A percentile compares a stretch with the other conserved stretches of the same genome.
phyloP scores from a whole-genome alignment of 2,797 vertebrate species.

The Linurgus olivaceus region DNA sequence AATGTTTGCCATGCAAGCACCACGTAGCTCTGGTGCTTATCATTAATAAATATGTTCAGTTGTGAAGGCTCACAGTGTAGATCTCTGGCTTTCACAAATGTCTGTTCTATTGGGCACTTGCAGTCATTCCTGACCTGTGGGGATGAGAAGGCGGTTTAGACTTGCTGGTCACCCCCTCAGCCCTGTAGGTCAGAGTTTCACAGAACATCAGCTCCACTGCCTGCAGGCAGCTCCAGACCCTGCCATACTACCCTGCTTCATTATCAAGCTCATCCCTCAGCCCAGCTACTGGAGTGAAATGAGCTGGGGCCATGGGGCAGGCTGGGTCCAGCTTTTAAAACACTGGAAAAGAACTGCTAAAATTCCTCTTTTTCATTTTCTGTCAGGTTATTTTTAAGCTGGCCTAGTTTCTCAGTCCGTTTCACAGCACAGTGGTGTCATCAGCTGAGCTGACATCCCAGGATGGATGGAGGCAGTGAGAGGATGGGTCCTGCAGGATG shows the following conservation, averaged over 20 bases:
- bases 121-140: neutral
- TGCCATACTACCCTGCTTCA: neutral
- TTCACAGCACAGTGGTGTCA: neutral
- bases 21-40: neutral
- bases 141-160: neutral
- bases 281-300: neutral
- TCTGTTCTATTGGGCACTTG: fast-evolving
- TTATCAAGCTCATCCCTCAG: neutral
- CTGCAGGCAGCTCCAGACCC: neutral
- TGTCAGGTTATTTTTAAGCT: conserved; percentile 17
- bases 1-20: neutral
- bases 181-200: neutral
- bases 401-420: neutral
- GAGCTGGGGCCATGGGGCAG: neutral
- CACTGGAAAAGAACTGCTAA: neutral
- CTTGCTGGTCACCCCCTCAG: neutral
- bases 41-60: neutral
- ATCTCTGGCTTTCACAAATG: neutral
- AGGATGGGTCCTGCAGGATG: fast-evolving
- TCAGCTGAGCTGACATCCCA: neutral
- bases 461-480: neutral
- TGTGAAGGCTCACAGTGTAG: neutral
- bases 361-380: neutral
- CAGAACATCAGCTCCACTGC: neutral
- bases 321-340: neutral